A percentile compares a stretch with the other conserved stretches of the same genome.
Evolutionary conservation across 2,888 invertebrate genomes (phyloP).

Genomic region (Linnaemya tessellans): DNA sequence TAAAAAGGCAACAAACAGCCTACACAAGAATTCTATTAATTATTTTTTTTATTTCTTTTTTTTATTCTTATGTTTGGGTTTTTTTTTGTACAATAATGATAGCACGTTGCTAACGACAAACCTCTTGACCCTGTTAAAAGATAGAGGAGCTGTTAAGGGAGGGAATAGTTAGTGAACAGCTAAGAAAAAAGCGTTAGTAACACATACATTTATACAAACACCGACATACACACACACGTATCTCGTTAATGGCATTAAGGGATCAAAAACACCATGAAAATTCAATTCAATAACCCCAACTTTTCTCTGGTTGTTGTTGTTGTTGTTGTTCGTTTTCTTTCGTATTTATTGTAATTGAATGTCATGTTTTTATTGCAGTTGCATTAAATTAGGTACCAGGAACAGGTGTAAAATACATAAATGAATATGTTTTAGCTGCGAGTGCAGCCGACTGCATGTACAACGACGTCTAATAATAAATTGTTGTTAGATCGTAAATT

Average conservation of each 20-base stretch:
- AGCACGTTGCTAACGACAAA: slow-evolving; percentile 21
- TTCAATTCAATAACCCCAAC: slow-evolving; percentile 19
- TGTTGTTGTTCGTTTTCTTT: slow-evolving; percentile 2
- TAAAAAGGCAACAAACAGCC: slow-evolving; percentile 36
- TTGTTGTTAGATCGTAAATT: slow-evolving; percentile 55
- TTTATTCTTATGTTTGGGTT: too few species aligned
- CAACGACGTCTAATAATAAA: slow-evolving; percentile 26
- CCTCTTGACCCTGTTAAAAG: slow-evolving; percentile 62
- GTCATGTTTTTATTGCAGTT: slow-evolving; percentile 40
- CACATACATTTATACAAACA: too few species aligned
- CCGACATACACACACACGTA: neutral
- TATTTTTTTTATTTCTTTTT: neutral
- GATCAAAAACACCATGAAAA: slow-evolving; percentile 51
- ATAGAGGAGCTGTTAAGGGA: neutral
- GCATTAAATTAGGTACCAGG: slow-evolving; percentile 63
- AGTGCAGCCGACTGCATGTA: slow-evolving; percentile 15
- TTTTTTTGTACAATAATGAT: slow-evolving; percentile 23
- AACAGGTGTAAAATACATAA: slow-evolving; percentile 69
- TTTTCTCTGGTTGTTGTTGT: slow-evolving; percentile 15
- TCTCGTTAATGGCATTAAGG: slow-evolving; percentile 50
- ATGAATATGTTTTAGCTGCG: slow-evolving; percentile 62
- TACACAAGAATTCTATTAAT: slow-evolving; percentile 47
- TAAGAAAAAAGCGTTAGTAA: slow-evolving; percentile 56
- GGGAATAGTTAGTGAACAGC: slow-evolving; percentile 2
- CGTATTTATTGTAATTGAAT: slow-evolving; percentile 59